Percentiles rank a stretch among this genome's conserved stretches.
phyloP scores from a whole-genome alignment of 2,797 vertebrate genomes.

The Iguana delicatissima region DNA sequence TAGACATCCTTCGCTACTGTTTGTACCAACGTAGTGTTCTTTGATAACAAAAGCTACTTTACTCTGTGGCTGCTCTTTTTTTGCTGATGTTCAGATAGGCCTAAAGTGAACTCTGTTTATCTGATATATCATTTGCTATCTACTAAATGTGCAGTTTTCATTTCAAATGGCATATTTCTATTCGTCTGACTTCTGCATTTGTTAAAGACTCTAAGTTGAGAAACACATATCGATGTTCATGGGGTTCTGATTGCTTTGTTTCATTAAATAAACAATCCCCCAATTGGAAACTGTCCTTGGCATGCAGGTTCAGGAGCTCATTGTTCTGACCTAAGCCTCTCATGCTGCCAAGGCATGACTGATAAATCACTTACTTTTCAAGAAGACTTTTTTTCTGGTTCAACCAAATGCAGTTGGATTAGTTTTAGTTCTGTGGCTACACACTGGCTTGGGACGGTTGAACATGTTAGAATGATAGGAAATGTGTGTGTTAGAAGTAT shows the following conservation, averaged over 20 bases:
- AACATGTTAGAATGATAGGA: neutral
- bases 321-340: neutral
- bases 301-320: neutral
- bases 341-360: accelerated
- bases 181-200: accelerated
- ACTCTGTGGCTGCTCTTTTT: neutral
- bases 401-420: neutral
- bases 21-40: neutral
- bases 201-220: neutral
- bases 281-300: neutral
- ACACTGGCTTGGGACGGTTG: neutral
- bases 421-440: neutral
- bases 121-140: neutral
- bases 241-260: constrained; percentile 2
- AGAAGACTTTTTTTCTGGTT: neutral
- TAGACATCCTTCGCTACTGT: too few species aligned
- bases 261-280: constrained; percentile 24
- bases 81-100: neutral
- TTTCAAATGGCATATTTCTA: neutral
- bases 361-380: accelerated
- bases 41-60: neutral
- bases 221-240: neutral
- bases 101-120: neutral
- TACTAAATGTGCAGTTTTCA: neutral
- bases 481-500: neutral